Percentiles rank a stretch among this genome's conserved stretches.
phyloP scores from a whole-genome alignment of 2,113 vertebrate genomes.

The Danio rerio region DNA sequence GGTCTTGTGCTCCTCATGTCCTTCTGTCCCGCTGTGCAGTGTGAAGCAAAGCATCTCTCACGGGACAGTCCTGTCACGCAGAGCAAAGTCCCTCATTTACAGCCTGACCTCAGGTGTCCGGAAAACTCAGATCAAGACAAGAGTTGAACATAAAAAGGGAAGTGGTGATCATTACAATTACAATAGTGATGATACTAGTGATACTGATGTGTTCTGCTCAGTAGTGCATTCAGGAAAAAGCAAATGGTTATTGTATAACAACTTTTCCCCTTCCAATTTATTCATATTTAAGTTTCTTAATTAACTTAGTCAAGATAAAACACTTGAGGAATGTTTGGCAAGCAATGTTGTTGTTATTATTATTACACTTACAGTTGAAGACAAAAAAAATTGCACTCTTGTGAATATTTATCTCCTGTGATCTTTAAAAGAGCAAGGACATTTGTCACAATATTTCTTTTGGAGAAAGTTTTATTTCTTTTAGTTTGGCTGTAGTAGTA shows the following conservation, averaged over 20 bases:
- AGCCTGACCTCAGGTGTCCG: constrained; percentile 7
- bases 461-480: no score
- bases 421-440: no score
- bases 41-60: constrained; percentile 59
- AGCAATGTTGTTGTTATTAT: no score
- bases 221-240: background rate
- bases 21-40: background rate
- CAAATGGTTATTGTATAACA: background rate
- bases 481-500: no score
- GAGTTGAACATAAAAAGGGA: background rate
- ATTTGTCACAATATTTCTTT: no score
- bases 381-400: no score
- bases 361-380: background rate
- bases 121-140: background rate
- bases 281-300: background rate
- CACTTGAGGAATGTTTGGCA: background rate
- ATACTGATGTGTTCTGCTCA: background rate
- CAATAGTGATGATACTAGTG: background rate
- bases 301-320: constrained; percentile 15
- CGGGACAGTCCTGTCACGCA: constrained; percentile 61
- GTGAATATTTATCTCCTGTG: no score
- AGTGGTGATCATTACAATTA: background rate
- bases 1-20: constrained; percentile 17
- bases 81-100: constrained; percentile 72
- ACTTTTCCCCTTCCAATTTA: background rate